Percentiles rank a stretch among this genome's conserved stretches.
Evolutionary conservation across 2,113 vertebrate genomes (phyloP).

Genomic region (Edolisoma coerulescens): DNA sequence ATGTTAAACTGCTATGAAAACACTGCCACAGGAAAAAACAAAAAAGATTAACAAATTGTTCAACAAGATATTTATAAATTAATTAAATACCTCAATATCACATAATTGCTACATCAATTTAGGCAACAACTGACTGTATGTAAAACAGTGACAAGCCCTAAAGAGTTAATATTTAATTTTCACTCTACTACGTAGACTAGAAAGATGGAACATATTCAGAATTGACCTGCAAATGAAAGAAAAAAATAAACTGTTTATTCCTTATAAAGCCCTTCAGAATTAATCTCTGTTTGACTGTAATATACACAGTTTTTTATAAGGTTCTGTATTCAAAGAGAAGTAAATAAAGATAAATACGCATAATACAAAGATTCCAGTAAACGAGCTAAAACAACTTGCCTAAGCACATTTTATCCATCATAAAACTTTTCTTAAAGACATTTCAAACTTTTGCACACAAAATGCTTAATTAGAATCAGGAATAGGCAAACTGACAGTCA

Average conservation of each 20-base stretch:
- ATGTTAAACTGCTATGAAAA: neutral
- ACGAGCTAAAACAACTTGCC: neutral
- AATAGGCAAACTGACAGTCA: slow-evolving; percentile 43
- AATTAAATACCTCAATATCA: neutral
- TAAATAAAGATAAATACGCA: slow-evolving; percentile 9
- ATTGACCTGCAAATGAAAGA: neutral
- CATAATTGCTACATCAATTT: neutral
- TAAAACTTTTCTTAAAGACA: slow-evolving; percentile 38
- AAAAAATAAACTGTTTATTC: neutral
- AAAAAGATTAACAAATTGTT: neutral
- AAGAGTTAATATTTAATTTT: neutral
- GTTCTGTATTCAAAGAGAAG: neutral
- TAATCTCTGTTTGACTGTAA: neutral
- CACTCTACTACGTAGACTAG: neutral
- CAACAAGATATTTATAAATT: neutral
- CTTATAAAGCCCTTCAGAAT: neutral
- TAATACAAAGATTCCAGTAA: neutral
- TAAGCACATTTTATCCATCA: neutral
- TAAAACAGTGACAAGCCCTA: neutral
- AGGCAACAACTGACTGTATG: neutral
- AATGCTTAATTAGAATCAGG: slow-evolving; percentile 5
- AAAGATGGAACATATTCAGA: neutral
- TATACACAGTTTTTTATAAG: neutral
- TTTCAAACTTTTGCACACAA: slow-evolving; percentile 24
- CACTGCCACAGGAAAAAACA: neutral